Base-by-base conservation (phyloP, 1,140 invertebrate genomes). In the Pseudoatta argentina region DNA sequence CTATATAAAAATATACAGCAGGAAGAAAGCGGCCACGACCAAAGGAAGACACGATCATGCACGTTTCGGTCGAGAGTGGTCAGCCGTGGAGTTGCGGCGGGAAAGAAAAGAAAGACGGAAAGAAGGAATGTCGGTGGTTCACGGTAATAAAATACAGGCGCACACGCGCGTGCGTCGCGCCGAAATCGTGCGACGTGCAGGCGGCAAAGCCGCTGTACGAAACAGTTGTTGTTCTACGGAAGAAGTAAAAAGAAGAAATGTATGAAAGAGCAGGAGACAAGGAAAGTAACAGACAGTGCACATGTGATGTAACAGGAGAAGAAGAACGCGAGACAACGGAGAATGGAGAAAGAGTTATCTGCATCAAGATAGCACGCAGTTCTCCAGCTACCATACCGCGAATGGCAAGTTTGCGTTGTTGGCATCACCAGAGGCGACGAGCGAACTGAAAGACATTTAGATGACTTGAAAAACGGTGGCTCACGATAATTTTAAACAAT, bases 61-160 rank as follows among this genome's bases (percentile, higher is more conserved):
- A 86, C 76, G 27, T 88, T 85, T 86, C 72, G 83, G 30, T 57
- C 69, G 75, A 86, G 67, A 82, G 71, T 75, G 86, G 53, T 66
- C 53, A 83, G 48, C 48, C 24, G 85, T 61, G 66, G 18, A 39
- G 55, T 21, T 21, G 78, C 44, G 83, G 59, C 34, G 55, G 69
- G 82, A 69, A 44, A 59, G 30, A 72, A 57, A 89, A 85, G 82
- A 63, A 75, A 77, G 59, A 66, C 30, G 77, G 75, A 30, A 71
- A 87, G 78, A 81, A 87, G 88, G 82, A 91, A 91, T 89, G 88
- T 55, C 88, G 86, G 83, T 63, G 79, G 78, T 88, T 88, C 79
- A 61, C 57, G 83, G 75, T 63, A 85, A 91, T 91, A 87, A 91
- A 91, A 91, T 83, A 89, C 82, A 61, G 27, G 39, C 57, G 48